These are phyloP conservation scores for Malurus leucopterus DNA, from an alignment of 2,797 vertebrate species.

Conservation along the genomic window DNA sequence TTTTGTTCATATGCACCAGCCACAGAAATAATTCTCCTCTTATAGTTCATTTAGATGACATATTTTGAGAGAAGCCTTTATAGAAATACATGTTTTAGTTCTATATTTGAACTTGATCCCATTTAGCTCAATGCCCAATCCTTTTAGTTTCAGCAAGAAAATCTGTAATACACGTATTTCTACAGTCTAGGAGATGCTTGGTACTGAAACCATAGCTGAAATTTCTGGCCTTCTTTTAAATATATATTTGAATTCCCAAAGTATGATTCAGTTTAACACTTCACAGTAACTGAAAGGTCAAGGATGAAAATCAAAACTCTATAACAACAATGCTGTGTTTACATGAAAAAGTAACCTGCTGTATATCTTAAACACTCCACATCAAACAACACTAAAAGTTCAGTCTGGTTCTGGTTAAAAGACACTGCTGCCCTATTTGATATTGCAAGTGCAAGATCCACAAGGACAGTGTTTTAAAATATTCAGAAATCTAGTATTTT, in stretches of 20 bases:
- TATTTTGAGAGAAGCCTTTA: not conserved
- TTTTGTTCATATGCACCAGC: not conserved
- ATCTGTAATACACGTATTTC: not conserved
- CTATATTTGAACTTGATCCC: constrained; percentile 10
- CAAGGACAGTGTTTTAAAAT: not conserved
- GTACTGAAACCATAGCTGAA: not conserved
- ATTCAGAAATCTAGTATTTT: constrained; percentile 1
- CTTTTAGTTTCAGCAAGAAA: not conserved
- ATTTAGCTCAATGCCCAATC: constrained; percentile 9
- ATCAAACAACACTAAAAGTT: not conserved
- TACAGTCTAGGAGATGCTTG: not conserved
- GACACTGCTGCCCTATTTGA: not conserved
- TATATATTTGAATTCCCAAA: not conserved
- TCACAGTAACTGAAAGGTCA: not conserved
- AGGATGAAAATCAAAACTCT: not conserved
- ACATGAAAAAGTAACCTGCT: not conserved
- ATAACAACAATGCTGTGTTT: not conserved
- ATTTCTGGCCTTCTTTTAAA: not conserved
- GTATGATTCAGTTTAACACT: not conserved
- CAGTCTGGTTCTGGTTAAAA: not conserved
- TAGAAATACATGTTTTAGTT: not conserved
- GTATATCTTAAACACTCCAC: not conserved
- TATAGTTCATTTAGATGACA: not conserved
- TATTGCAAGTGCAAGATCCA: not conserved
- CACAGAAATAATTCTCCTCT: not conserved